Percentiles rank a stretch among this genome's conserved stretches.
Evolutionary conservation across 2,113 vertebrate species (phyloP).

Genomic region (Mola mola): DNA sequence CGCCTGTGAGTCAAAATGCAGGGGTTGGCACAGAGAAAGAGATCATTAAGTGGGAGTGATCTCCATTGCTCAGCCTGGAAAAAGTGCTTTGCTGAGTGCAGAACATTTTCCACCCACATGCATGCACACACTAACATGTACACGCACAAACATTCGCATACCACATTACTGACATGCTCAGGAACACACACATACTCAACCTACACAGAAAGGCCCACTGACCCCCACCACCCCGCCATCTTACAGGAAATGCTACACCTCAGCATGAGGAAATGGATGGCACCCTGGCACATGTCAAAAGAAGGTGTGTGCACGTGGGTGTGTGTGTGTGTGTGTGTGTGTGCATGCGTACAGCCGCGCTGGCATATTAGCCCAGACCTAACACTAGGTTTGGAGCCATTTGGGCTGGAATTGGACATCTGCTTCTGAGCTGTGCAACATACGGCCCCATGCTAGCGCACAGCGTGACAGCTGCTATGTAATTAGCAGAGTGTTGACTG

Average conservation of each 20-base stretch:
- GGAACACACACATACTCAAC: constrained; percentile 21
- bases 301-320: constrained; percentile 28
- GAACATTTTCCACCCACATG: constrained; percentile 68
- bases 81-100: constrained; percentile 65
- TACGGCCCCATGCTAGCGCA: constrained; percentile 67
- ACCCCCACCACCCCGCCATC: constrained; percentile 60
- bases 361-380: constrained; percentile 60
- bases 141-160: constrained; percentile 21
- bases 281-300: constrained; percentile 81
- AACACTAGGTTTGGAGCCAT: constrained; percentile 73
- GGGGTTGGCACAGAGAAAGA: constrained; percentile 67
- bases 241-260: constrained; percentile 78
- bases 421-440: constrained; percentile 74
- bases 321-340: constrained; percentile 27
- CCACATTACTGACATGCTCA: constrained; percentile 29
- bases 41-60: constrained; percentile 80
- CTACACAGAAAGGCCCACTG: constrained; percentile 44
- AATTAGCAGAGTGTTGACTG: constrained; percentile 79
- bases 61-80: constrained; percentile 70
- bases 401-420: constrained; percentile 79
- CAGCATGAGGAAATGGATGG: constrained; percentile 80
- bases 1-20: constrained; percentile 57
- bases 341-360: constrained; percentile 34
- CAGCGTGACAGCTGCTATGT: constrained; percentile 77
- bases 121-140: constrained; percentile 17